Evolutionary conservation across 1,140 invertebrate species (phyloP).

Genomic region (Colletes gigas): DNA sequence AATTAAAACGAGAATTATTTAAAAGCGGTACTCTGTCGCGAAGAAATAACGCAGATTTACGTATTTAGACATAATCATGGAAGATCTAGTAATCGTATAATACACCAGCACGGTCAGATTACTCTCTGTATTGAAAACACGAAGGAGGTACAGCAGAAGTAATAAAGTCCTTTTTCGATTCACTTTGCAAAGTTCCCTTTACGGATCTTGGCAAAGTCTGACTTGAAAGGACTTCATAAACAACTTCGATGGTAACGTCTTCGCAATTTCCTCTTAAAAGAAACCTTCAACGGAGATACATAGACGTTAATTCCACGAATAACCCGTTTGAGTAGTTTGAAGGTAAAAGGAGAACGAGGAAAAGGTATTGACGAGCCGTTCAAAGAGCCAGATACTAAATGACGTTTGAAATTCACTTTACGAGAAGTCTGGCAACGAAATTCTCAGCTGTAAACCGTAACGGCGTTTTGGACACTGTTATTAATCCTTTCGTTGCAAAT

Average conservation of each 20-base stretch:
- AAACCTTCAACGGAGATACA: not conserved
- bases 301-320: slow-evolving; percentile 16
- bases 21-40: no score
- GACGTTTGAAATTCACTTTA: not conserved
- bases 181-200: not conserved
- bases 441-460: not conserved
- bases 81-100: not conserved
- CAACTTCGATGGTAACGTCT: slow-evolving; percentile 1
- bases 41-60: not conserved
- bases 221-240: not conserved
- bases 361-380: not conserved
- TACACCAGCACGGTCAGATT: not conserved
- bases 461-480: not conserved
- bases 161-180: not conserved
- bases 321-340: not conserved
- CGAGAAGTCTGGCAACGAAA: not conserved
- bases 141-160: not conserved
- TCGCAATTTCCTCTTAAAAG: not conserved
- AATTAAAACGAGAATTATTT: no score
- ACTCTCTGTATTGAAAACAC: not conserved
- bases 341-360: not conserved
- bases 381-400: slow-evolving; percentile 7
- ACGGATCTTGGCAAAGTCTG: not conserved
- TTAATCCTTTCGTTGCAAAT: no score
- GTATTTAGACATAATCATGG: not conserved